Base-by-base conservation (phyloP, 2,797 vertebrate species). In the Schizopygopsis malacanthus region DNA sequence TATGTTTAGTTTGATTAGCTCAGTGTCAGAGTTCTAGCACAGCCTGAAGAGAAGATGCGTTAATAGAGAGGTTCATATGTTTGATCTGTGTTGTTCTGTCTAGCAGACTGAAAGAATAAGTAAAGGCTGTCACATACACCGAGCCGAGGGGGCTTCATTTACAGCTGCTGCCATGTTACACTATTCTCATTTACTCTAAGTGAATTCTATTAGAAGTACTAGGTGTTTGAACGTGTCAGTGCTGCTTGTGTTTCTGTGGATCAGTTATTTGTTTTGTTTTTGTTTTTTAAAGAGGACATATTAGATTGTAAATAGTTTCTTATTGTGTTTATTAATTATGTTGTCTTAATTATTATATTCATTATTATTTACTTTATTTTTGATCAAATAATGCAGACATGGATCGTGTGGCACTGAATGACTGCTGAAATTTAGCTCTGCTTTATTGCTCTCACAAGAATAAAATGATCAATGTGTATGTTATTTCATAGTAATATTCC, bases 121-220 rank as follows among this genome's bases (percentile, higher is more conserved):
- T 93, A 93, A 93, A 92, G 90, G 87, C 93, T 93, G 94, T 94
- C 94, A 94, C 90, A 89, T 89, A 81, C 91, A 89, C 88, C 86
- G 87, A 85, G 90, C 89, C 88, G 88, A 92, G 91, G 88, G 94
- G 89, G 90, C 93, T 95, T 95, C 93, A 93, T 95, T 94, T 95
- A 94, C 91, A 91, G 86, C 86, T 91, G 90, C 93, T 93, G 93
- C 91, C 93, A 94, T 92, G 91, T 93, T 93, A 89, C 90, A 92
- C 90, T 90, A 90, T 91, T 92, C 90, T 89, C 92, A 87, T 90
- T 89, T 92, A 91, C 93, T 92, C 92, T 94, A 94, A 93, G 92
- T 90, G 83, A 85, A 91, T 79, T 89, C 91, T 91, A 92, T 94
- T 93, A 89, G 70, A 81, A 47, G 86, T 93, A 92, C 94, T 92